Base-by-base conservation (phyloP, 2,888 invertebrate genomes). In the Apodemia hepburni region DNA sequence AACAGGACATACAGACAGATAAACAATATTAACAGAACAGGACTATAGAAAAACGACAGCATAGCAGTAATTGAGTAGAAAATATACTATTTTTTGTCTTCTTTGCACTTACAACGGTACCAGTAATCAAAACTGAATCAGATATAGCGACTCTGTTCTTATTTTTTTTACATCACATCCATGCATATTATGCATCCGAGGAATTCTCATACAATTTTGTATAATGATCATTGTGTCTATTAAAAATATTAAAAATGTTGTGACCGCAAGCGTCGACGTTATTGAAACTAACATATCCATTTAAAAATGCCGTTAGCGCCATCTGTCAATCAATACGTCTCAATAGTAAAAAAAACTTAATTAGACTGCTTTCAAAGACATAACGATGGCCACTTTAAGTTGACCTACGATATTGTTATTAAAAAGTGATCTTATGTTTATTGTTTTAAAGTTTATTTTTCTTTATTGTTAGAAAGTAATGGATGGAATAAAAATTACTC, bases 311-410 rank as follows among this genome's bases (percentile, higher is more conserved):
- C 88, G 81, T 83, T 84, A 87, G 90, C 89, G 87, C 88, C 90
- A 87, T 83, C 84, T 87, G 88, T 80, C 90, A 88, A 84, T 90
- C 90, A 88, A 82, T 79, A 84, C 80, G 81, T 84, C 87, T 88
- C 86, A 85, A 88, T 85, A 82, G 79, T 80, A 75, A 79, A 88
- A 87, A 81, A 88, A 88, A 88, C 85, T 82, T 87, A 88, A 89
- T 87, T 89, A 89, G 88, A 80, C 85, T 82, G 84, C 87, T 87
- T 83, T 90, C 82, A 83, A 85, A 85, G 85, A 82, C 82, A 80
- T 74, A 79, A 80, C 76, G 76, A 80, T 74, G 72, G 73, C 75
- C 77, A 74, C 64, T 64, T 68, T 70, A 66, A 67, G 66, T 68
- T 68, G 69, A 66, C 17, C 59, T 59, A 57, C 27, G 61, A 22